A percentile compares a stretch with the other conserved stretches of the same genome.
These are phyloP conservation scores for Stenoptilia bipunctidactyla DNA, from an alignment of 2,888 invertebrate species.

Conservation along the genomic window DNA sequence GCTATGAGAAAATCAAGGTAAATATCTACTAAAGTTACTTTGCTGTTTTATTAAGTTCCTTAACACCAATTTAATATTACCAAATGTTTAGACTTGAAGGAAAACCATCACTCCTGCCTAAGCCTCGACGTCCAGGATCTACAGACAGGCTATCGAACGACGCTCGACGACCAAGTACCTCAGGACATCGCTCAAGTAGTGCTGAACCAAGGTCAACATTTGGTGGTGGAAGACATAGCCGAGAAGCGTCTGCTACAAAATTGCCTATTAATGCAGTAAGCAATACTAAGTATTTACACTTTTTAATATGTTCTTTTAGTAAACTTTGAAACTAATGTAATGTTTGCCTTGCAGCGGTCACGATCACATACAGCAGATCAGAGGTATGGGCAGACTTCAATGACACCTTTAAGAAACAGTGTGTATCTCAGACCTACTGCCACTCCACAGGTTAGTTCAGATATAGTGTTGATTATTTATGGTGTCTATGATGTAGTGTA, in stretches of 20 bases:
- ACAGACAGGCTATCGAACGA: conserved; percentile 48
- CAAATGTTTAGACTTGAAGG: conserved; percentile 31
- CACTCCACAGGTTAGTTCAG: conserved; percentile 42
- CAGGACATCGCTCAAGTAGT: conserved; percentile 45
- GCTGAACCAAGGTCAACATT: conserved; percentile 43
- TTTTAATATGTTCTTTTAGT: conserved; percentile 2
- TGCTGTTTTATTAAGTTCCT: background rate
- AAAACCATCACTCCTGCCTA: conserved; percentile 47
- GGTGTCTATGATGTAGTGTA: too few relatives aligned
- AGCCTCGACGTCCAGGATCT: conserved; percentile 42
- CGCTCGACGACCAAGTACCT: conserved; percentile 36
- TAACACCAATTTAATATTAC: background rate
- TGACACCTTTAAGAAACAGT: conserved; percentile 40
- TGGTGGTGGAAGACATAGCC: conserved; percentile 33
- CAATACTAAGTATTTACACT: background rate
- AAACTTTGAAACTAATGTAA: background rate
- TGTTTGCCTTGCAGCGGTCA: conserved; percentile 32
- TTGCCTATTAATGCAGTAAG: conserved; percentile 36
- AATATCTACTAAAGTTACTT: conserved; percentile 4
- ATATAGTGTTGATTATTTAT: too few relatives aligned
- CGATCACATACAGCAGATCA: conserved; percentile 44
- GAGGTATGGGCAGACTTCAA: conserved; percentile 30
- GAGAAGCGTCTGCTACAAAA: conserved; percentile 51
- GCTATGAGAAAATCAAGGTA: conserved; percentile 46
- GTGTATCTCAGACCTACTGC: conserved; percentile 35